Percentiles rank a stretch among this genome's conserved stretches.
Conservation (phyloP, 35 echinoderm and acorn worm genomes). For the Apostichopus parvimensis region DNA sequence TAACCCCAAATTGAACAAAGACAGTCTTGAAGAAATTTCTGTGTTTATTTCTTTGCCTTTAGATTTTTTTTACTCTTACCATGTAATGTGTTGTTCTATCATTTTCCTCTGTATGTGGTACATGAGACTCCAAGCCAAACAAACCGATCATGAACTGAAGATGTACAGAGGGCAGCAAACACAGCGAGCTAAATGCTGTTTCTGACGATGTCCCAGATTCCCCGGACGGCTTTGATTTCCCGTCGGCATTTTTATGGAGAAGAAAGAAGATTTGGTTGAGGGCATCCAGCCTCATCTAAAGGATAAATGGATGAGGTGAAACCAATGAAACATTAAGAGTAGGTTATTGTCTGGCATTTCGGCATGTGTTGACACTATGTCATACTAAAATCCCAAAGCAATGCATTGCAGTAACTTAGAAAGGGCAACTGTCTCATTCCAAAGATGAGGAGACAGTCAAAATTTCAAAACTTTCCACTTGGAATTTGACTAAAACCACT, state of each 20-base stretch:
- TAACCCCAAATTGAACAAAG: too few species aligned
- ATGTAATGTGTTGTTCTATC: conserved; percentile 51
- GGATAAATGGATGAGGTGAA: conserved; percentile 17
- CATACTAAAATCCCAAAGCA: too few species aligned
- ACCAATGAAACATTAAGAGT: conserved; percentile 52
- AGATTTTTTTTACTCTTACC: neutral
- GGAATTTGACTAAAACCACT: too few species aligned
- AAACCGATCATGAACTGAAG: conserved; percentile 91
- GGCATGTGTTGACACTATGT: too few species aligned
- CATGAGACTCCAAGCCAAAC: conserved; percentile 79
- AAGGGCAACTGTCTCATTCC: too few species aligned
- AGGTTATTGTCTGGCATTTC: too few species aligned
- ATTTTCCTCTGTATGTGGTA: conserved; percentile 46
- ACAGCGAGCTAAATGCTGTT: conserved; percentile 83
- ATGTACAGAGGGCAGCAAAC: conserved; percentile 84
- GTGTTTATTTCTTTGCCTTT: too few species aligned
- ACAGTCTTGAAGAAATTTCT: too few species aligned
- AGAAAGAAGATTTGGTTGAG: conserved; percentile 89
- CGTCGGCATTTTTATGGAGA: conserved; percentile 83
- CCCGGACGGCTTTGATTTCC: conserved; percentile 66
- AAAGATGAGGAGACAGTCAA: too few species aligned
- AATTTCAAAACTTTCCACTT: too few species aligned
- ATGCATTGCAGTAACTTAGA: too few species aligned
- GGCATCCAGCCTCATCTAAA: conserved; percentile 82
- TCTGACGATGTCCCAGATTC: neutral